phyloP scores from a whole-genome alignment of 2,113 vertebrate genomes.

The Platysternon megacephalum region DNA sequence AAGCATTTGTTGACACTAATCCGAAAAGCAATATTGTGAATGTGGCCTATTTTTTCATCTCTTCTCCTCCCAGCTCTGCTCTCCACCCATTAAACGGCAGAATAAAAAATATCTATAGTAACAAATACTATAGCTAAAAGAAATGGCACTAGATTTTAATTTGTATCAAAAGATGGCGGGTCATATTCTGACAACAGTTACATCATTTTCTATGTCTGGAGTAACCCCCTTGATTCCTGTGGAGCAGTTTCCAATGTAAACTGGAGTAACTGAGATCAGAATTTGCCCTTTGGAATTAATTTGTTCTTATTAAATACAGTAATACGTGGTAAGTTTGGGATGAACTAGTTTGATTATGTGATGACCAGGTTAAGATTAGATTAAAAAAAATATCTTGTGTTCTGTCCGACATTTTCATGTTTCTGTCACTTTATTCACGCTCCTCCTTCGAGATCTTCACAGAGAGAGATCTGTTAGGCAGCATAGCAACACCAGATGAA shows the following conservation, averaged over 20 bases:
- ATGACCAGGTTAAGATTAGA: background rate
- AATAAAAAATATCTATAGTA: background rate
- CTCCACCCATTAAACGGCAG: background rate
- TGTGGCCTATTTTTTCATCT: fast-evolving
- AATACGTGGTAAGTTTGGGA: fast-evolving
- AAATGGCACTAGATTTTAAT: background rate
- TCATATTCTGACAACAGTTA: background rate
- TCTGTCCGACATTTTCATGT: background rate
- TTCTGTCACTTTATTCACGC: background rate
- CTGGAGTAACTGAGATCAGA: background rate
- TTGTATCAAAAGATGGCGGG: background rate
- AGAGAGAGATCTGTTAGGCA: background rate
- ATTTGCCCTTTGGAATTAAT: background rate
- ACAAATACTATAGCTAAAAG: background rate
- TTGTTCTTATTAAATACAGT: background rate
- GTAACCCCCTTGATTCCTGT: background rate
- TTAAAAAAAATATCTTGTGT: background rate
- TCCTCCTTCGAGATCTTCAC: background rate
- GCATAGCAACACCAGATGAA: background rate
- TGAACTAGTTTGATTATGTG: background rate
- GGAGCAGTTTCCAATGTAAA: background rate
- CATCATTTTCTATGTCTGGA: background rate
- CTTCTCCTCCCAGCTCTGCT: background rate
- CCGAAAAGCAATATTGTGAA: background rate
- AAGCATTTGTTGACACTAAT: background rate